Evolutionary conservation across 2,797 vertebrate species (phyloP).

Genomic region (Poecilia wingei): DNA sequence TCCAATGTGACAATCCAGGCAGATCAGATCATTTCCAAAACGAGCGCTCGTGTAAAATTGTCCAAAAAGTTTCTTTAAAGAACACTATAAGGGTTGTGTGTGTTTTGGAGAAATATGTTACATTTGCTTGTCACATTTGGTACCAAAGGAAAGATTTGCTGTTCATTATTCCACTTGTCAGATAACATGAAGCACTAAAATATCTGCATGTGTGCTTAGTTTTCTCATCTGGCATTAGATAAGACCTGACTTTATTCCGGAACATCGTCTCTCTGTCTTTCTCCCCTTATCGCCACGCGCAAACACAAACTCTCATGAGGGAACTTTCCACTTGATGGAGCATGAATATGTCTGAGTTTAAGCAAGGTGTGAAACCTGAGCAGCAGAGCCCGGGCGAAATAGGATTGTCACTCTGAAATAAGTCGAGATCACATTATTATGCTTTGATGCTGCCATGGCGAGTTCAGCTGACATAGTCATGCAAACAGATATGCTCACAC

Average conservation of each 20-base stretch:
- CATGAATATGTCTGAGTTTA: conserved; percentile 46
- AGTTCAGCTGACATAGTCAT: conserved; percentile 35
- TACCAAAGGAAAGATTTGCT: conserved; percentile 29
- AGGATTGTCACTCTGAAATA: conserved; percentile 52
- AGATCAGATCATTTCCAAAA: conserved; percentile 29
- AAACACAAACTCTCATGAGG: conserved; percentile 22
- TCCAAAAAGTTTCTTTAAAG: conserved; percentile 57
- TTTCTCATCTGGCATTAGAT: conserved; percentile 53
- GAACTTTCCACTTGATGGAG: conserved; percentile 43
- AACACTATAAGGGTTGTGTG: conserved; percentile 13
- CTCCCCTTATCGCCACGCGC: not conserved
- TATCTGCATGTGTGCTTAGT: conserved; percentile 31
- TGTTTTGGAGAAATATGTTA: conserved; percentile 31
- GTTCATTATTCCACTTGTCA: conserved; percentile 32
- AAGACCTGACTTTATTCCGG: conserved; percentile 28
- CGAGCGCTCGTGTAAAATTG: conserved; percentile 27
- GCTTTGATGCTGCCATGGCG: conserved; percentile 41
- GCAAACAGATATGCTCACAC: conserved; percentile 23
- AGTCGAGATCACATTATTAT: conserved; percentile 45
- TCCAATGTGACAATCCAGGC: conserved; percentile 54
- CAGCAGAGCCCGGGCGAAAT: conserved; percentile 44
- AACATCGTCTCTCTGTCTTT: conserved; percentile 12
- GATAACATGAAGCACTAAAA: conserved; percentile 17
- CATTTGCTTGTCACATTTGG: conserved; percentile 29
- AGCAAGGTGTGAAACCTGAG: conserved; percentile 55